Conservation (phyloP, 1,140 invertebrate species). For the Platorchestia sp. region DNA sequence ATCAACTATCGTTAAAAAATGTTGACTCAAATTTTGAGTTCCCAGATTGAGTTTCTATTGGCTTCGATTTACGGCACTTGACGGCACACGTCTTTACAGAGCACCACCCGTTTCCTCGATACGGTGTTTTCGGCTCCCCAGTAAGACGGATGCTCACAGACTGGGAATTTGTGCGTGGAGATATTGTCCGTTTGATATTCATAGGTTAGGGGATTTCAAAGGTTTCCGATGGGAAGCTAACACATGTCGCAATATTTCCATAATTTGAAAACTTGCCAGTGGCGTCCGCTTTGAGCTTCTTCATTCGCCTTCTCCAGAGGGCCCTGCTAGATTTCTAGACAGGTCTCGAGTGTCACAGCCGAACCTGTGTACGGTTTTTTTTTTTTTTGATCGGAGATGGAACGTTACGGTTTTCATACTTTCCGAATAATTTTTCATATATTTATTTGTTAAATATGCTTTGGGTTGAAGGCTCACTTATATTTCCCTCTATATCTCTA, state of each 20-base stretch:
- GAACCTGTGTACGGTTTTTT: neutral
- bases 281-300: neutral
- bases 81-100: neutral
- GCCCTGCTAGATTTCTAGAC: neutral
- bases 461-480: neutral
- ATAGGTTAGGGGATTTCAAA: neutral
- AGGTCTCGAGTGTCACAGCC: neutral
- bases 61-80: neutral
- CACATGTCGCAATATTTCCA: neutral
- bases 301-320: neutral
- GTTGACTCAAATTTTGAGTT: no score
- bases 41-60: no score
- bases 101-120: neutral
- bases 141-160: neutral
- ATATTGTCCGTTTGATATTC: neutral
- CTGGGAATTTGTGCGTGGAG: neutral
- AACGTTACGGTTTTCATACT: neutral
- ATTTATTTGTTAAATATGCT: neutral
- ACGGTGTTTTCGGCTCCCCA: neutral
- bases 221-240: conserved; percentile 6
- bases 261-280: neutral
- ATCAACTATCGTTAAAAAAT: no score
- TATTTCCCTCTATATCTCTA: neutral
- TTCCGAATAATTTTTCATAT: neutral
- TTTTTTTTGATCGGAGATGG: neutral